These are phyloP conservation scores for Xestia rhomboidea DNA, from an alignment of 2,888 invertebrate species.

Conservation along the genomic window DNA sequence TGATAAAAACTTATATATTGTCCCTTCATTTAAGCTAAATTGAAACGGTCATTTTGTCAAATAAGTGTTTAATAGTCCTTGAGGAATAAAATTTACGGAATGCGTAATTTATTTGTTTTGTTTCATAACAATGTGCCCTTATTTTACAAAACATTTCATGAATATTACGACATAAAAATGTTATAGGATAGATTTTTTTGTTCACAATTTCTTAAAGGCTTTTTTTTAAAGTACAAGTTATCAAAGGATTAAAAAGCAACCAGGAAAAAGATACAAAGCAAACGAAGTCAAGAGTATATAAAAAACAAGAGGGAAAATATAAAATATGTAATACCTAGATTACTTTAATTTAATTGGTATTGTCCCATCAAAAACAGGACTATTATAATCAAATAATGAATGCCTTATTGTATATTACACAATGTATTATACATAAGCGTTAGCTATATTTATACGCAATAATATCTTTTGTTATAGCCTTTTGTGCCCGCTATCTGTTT, in stretches of 20 bases:
- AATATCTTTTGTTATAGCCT: constrained; percentile 85
- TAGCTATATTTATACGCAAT: constrained; percentile 74
- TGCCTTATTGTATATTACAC: constrained; percentile 34
- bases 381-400: constrained; percentile 10
- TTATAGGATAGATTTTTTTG: neutral
- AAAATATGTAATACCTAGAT: neutral
- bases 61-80: constrained; percentile 37
- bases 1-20: constrained; percentile 84
- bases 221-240: neutral
- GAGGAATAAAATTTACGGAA: neutral
- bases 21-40: constrained; percentile 64
- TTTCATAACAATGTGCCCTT: neutral
- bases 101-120: constrained; percentile 13
- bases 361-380: constrained; percentile 1
- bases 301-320: neutral
- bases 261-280: neutral
- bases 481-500: constrained; percentile 87
- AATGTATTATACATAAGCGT: constrained; percentile 39
- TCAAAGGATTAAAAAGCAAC: neutral
- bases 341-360: constrained; percentile 15
- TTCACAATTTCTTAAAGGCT: neutral
- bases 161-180: neutral
- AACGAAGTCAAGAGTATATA: neutral
- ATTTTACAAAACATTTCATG: constrained; percentile 1
- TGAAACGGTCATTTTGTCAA: constrained; percentile 58